These are phyloP conservation scores for Semaprochilodus insignis DNA, from an alignment of 2,797 vertebrate genomes.

Conservation along the genomic window DNA sequence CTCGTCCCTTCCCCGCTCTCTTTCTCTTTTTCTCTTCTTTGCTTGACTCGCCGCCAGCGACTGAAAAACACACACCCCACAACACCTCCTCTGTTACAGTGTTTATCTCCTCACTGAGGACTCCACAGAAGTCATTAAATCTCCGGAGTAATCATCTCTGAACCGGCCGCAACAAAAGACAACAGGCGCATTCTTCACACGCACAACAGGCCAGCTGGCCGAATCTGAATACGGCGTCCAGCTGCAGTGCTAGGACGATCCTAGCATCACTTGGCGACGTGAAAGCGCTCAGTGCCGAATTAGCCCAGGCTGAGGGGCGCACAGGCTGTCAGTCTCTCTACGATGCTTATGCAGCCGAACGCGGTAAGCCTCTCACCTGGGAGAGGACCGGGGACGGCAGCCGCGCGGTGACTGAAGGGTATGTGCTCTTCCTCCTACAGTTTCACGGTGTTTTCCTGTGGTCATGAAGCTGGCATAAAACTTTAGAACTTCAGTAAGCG, in stretches of 20 bases:
- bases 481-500: too few relatives aligned
- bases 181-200: constrained; percentile 58
- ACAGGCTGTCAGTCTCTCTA: background rate
- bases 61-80: constrained; percentile 57
- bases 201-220: constrained; percentile 50
- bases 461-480: too few relatives aligned
- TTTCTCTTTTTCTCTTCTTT: constrained; percentile 82
- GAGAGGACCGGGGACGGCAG: constrained; percentile 1
- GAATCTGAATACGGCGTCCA: constrained; percentile 55
- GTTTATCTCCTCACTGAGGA: background rate
- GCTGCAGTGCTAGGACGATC: constrained; percentile 60
- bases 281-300: background rate
- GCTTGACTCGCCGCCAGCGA: constrained; percentile 65
- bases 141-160: background rate
- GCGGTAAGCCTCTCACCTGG: constrained; percentile 10
- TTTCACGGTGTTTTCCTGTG: too few relatives aligned
- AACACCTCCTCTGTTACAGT: background rate
- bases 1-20: constrained; percentile 68
- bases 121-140: background rate
- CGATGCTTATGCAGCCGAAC: background rate
- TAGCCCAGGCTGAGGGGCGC: background rate
- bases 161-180: background rate
- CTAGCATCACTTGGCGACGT: constrained; percentile 47
- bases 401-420: constrained; percentile 9
- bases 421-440: background rate